Evolutionary conservation across 2,888 invertebrate species (phyloP).

Genomic region (Synanthedon myopaeformis): DNA sequence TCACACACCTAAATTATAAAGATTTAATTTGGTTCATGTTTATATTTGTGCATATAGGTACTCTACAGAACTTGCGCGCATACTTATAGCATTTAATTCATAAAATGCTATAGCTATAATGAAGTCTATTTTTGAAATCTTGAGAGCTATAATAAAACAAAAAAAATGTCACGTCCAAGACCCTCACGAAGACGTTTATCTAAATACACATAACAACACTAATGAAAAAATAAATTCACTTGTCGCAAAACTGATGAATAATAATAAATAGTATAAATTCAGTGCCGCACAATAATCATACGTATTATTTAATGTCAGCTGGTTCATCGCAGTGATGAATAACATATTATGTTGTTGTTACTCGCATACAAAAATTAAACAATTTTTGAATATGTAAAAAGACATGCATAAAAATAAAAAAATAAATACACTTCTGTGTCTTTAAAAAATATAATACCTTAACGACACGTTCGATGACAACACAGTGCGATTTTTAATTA

Average conservation of each 20-base stretch:
- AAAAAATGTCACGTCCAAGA: constrained; percentile 6
- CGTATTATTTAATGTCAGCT: not conserved
- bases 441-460: not conserved
- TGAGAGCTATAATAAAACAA: not conserved
- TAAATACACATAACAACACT: constrained; percentile 13
- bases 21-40: too few species aligned
- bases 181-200: constrained; percentile 9
- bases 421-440: not conserved
- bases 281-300: not conserved
- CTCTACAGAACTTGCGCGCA: too few species aligned
- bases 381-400: not conserved
- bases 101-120: too few species aligned
- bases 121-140: not conserved
- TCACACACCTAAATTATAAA: too few species aligned
- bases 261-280: not conserved
- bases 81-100: too few species aligned
- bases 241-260: constrained; percentile 9
- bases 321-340: not conserved
- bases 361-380: not conserved
- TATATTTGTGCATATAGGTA: too few species aligned
- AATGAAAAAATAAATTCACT: constrained; percentile 9
- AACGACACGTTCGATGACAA: not conserved
- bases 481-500: not conserved
- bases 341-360: not conserved
- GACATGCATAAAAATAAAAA: not conserved